These are phyloP conservation scores for Siphlonurus alternatus DNA, from an alignment of 2,888 invertebrate genomes.

Conservation along the genomic window DNA sequence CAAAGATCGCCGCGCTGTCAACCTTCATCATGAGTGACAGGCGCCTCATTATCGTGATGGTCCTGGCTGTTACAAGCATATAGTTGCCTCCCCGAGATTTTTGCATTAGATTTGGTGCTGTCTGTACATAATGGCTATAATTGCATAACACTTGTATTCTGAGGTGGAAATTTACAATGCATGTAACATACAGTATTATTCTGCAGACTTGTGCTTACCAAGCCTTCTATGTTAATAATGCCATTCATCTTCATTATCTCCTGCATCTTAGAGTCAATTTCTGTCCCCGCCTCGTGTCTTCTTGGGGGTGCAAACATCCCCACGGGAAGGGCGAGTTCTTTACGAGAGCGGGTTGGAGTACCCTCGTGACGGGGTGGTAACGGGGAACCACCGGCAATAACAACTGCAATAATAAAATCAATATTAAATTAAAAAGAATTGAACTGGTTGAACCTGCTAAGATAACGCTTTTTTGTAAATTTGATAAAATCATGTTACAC, in stretches of 20 bases:
- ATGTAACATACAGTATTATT: too few species aligned
- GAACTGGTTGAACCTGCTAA: not conserved
- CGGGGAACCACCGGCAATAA: constrained; percentile 22
- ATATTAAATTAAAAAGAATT: not conserved
- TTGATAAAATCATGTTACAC: not conserved
- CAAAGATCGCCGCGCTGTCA: too few species aligned
- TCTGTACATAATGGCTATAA: too few species aligned
- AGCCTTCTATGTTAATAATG: constrained; percentile 64
- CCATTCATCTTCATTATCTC: constrained; percentile 91
- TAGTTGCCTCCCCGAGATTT: too few species aligned
- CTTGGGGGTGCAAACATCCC: constrained; percentile 14
- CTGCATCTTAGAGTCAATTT: constrained; percentile 63
- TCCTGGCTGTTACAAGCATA: too few species aligned
- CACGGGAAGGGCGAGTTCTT: constrained; percentile 36
- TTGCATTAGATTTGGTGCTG: too few species aligned
- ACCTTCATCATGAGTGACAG: too few species aligned
- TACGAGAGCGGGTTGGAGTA: constrained; percentile 34
- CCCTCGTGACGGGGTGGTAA: constrained; percentile 19
- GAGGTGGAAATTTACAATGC: too few species aligned
- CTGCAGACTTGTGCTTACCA: too few species aligned
- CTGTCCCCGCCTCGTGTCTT: constrained; percentile 37
- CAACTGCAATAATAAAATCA: constrained; percentile 22
- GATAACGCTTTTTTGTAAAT: not conserved
- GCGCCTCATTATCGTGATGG: too few species aligned
- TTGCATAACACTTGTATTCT: too few species aligned